Base-by-base conservation (phyloP, 2,797 vertebrate species). In the Phalanger gymnotis region DNA sequence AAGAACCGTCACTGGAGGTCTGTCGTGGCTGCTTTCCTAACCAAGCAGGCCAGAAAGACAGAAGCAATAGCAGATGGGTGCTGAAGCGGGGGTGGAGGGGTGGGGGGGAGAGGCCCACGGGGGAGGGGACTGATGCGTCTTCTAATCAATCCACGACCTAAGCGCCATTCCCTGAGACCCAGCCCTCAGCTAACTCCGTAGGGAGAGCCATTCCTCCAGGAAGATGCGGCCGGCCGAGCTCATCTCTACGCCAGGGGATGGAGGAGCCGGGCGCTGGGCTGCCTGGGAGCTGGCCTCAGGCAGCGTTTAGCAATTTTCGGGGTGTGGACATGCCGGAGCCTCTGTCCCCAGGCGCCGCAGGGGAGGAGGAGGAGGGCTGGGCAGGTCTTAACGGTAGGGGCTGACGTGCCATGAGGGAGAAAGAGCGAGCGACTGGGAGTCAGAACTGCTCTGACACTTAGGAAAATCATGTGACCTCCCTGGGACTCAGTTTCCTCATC, bases 1-100 rank as follows among this genome's bases (percentile, higher is more conserved):
- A 96, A 90, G 91, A 11, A 90, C 95, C 56, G 10, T 28, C 28
- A 2, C 91, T 92, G n/a, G 94, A 97, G 27, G 95, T 54, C 30
- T 93, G 22, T 54, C 56, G 93, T 91, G 73, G 47, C 51, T 51
- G 7, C 40, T 6, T 89, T 25, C 52, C 51, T 25, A 28, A 90
- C 19, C 40, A 51, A 90, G 40, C 56, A 30, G 3, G 27, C 52
- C 27, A 90, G 89, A 90, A 90, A 90, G 81, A 51, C 25, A 31
- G 51, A 30, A 53, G 28, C 13, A 89, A 22, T 22, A n/a, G 51
- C n/a, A 51, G 13, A 53, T n/a, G n/a, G n/a, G n/a, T n/a, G 87
- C n/a, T n/a, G n/a, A n/a, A n/a, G n/a, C 5, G 4, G 5, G 81
- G 5, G 81, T 4, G 7, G 9, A 12, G 52, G 87, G 12, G 30